phyloP scores from a whole-genome alignment of 2,797 vertebrate species.

The Sebastes vulpes region DNA sequence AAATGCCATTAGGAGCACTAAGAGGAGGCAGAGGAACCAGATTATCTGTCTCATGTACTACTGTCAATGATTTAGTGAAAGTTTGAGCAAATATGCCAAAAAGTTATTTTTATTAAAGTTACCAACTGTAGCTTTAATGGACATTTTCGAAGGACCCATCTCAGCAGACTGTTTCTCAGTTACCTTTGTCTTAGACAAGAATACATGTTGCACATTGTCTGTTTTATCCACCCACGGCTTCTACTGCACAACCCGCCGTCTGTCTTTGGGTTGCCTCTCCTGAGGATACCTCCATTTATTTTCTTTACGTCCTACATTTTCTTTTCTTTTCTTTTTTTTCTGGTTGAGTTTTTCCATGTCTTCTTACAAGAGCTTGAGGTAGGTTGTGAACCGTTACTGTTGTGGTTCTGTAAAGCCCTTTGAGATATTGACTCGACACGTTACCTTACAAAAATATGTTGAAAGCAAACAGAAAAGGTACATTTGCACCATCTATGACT shows the following conservation, averaged over 20 bases:
- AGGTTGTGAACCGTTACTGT: neutral
- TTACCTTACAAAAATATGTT: neutral
- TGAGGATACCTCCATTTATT: conserved; percentile 2
- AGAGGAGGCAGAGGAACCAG: too few species aligned
- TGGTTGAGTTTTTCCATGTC: neutral
- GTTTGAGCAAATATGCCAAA: neutral
- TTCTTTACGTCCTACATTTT: neutral
- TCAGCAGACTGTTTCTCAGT: neutral
- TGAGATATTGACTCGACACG: neutral
- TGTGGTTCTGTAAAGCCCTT: neutral
- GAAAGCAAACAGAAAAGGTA: neutral
- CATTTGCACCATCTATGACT: neutral
- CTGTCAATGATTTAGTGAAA: too few species aligned
- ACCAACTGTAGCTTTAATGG: neutral
- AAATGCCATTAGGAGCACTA: too few species aligned
- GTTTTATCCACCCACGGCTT: neutral
- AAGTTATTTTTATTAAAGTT: neutral
- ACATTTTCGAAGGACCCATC: neutral
- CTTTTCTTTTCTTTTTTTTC: neutral
- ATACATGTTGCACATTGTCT: neutral
- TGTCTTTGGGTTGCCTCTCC: neutral
- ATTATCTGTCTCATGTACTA: neutral
- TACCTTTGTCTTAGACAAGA: neutral
- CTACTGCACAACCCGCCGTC: neutral
- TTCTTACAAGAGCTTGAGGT: neutral